Percentiles rank a stretch among this genome's conserved stretches.
phyloP scores from a whole-genome alignment of 2,888 invertebrate species.

The Epicampocera succincta region DNA sequence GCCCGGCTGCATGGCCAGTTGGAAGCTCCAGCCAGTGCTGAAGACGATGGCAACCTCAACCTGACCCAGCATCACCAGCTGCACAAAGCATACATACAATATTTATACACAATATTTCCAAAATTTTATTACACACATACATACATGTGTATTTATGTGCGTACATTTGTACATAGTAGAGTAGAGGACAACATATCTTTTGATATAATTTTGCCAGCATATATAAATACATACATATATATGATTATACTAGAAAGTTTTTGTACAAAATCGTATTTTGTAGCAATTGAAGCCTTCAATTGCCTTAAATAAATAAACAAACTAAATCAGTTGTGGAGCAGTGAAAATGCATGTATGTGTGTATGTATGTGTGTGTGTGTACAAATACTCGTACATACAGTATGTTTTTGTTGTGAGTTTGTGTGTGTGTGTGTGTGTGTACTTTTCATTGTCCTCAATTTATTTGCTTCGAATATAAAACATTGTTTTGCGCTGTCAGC shows the following conservation, averaged over 20 bases:
- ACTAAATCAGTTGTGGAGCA: not conserved
- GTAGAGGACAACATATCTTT: slow-evolving; percentile 5
- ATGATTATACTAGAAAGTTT: slow-evolving; percentile 46
- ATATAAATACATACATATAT: too few relatives aligned
- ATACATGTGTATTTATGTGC: slow-evolving; percentile 22
- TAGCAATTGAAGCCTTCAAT: slow-evolving; percentile 60
- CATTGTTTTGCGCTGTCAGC: slow-evolving; percentile 39
- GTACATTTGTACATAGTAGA: not conserved
- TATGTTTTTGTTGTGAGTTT: not conserved
- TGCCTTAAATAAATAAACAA: slow-evolving; percentile 2
- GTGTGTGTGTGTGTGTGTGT: slow-evolving; percentile 4
- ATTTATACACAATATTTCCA: slow-evolving; percentile 14
- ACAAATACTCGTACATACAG: too few relatives aligned
- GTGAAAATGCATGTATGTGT: not conserved
- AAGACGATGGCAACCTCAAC: slow-evolving; percentile 56
- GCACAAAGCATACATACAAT: slow-evolving; percentile 52
- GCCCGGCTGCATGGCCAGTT: slow-evolving; percentile 31
- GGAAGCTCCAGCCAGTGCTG: not conserved
- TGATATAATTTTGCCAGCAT: too few relatives aligned
- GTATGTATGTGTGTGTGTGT: slow-evolving; percentile 1
- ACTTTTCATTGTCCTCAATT: slow-evolving; percentile 33
- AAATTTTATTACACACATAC: not conserved
- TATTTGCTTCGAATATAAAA: slow-evolving; percentile 20
- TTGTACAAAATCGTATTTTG: slow-evolving; percentile 57
- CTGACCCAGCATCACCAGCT: slow-evolving; percentile 67